Evolutionary conservation across 2,113 vertebrate genomes (phyloP).

Genomic region (Callocephalon fimbriatum): DNA sequence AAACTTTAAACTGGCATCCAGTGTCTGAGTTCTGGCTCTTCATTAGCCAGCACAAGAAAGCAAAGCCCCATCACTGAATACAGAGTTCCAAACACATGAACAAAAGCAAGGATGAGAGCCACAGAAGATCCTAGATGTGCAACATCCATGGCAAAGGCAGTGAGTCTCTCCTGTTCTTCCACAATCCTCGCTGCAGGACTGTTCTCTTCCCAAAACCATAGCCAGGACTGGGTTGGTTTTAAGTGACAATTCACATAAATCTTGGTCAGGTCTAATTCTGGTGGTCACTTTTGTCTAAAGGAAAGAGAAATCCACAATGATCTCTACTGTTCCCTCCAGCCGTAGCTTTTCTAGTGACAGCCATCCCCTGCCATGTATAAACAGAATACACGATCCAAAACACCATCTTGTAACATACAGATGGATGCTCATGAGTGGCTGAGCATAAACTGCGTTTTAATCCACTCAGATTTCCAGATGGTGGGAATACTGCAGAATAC

Average conservation of each 20-base stretch:
- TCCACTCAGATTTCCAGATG: neutral
- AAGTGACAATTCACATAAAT: neutral
- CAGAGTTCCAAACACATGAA: rapidly evolving
- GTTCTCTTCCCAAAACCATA: neutral
- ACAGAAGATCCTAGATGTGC: neutral
- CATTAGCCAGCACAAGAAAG: neutral
- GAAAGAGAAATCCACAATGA: neutral
- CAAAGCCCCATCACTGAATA: neutral
- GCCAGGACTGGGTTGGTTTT: neutral
- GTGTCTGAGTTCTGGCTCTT: neutral
- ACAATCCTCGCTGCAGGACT: neutral
- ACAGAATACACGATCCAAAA: neutral
- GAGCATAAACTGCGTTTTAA: neutral
- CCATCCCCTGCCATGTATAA: neutral
- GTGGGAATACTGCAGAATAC: neutral
- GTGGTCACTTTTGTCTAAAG: neutral
- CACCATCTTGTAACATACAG: neutral
- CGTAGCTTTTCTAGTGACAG: neutral
- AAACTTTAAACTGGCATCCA: neutral
- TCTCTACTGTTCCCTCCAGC: neutral
- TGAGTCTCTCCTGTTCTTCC: neutral
- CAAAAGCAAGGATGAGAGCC: neutral
- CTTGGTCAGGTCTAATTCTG: neutral
- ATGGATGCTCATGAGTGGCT: neutral
- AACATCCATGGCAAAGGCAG: neutral